Evolutionary conservation across 1,140 invertebrate genomes (phyloP).

Genomic region (Camponotus floridanus): DNA sequence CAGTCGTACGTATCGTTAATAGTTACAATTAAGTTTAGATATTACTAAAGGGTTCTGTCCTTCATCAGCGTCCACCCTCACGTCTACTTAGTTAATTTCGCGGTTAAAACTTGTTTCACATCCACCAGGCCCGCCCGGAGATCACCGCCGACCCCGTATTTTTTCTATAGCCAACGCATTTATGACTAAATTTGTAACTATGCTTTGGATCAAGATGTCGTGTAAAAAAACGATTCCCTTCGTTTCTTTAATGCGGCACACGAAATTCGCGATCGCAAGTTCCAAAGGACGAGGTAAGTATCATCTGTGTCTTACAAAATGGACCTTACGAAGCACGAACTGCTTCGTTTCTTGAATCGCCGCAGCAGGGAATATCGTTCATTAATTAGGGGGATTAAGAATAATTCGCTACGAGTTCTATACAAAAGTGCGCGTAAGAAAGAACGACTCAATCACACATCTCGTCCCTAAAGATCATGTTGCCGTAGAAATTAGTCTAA

Average conservation of each 20-base stretch:
- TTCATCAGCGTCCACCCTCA: conserved; percentile 70
- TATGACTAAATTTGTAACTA: conserved; percentile 29
- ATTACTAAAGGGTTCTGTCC: conserved; percentile 82
- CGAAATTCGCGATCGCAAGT: conserved; percentile 9
- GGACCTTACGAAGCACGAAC: neutral
- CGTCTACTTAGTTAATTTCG: conserved; percentile 71
- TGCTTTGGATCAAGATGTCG: conserved; percentile 20
- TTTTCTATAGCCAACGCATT: neutral
- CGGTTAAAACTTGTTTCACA: conserved; percentile 70
- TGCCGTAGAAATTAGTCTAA: conserved; percentile 64
- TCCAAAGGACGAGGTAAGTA: neutral
- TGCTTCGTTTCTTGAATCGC: too few species aligned
- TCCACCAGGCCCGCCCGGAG: conserved; percentile 53
- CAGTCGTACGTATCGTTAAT: conserved; percentile 86
- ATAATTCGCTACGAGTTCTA: conserved; percentile 70
- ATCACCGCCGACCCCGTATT: conserved; percentile 3
- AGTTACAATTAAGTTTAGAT: conserved; percentile 85
- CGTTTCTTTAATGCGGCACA: neutral
- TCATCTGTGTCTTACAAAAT: conserved; percentile 4
- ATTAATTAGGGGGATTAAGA: conserved; percentile 6
- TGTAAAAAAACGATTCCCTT: conserved; percentile 44
- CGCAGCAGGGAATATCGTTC: neutral
- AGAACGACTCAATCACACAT: conserved; percentile 63
- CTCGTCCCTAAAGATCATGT: conserved; percentile 27
- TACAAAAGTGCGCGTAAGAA: conserved; percentile 73